Conservation (phyloP, 2,797 vertebrate species). For the Rhynchonycteris naso region DNA sequence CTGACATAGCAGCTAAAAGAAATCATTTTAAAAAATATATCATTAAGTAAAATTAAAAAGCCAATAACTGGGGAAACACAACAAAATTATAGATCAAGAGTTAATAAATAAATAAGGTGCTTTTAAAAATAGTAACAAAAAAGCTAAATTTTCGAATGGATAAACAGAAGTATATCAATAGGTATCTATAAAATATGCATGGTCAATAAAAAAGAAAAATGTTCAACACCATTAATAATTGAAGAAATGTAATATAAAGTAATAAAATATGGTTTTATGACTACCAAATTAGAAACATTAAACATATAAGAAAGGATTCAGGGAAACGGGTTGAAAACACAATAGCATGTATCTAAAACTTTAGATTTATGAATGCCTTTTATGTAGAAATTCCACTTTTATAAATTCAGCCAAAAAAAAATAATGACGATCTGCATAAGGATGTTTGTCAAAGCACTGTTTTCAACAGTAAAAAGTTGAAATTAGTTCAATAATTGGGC, state of each 20-base stretch:
- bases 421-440: neutral
- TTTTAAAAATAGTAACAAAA: neutral
- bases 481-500: neutral
- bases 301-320: neutral
- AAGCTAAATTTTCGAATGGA: neutral
- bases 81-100: neutral
- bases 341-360: neutral
- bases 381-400: neutral
- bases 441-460: neutral
- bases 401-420: neutral
- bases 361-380: neutral
- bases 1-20: conserved; percentile 93
- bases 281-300: neutral
- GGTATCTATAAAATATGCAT: neutral
- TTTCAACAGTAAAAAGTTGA: neutral
- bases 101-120: conserved; percentile 19
- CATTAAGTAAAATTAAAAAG: conserved; percentile 25
- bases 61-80: neutral
- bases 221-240: neutral
- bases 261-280: neutral
- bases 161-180: neutral
- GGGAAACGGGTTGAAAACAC: neutral
- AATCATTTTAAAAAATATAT: conserved; percentile 8
- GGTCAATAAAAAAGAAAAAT: neutral
- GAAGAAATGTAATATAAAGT: conserved; percentile 34